Evolutionary conservation across 2,113 vertebrate species (phyloP), one percentile per base, ranked within the genome.

Genomic region (Phyllostomus hastatus): DNA sequence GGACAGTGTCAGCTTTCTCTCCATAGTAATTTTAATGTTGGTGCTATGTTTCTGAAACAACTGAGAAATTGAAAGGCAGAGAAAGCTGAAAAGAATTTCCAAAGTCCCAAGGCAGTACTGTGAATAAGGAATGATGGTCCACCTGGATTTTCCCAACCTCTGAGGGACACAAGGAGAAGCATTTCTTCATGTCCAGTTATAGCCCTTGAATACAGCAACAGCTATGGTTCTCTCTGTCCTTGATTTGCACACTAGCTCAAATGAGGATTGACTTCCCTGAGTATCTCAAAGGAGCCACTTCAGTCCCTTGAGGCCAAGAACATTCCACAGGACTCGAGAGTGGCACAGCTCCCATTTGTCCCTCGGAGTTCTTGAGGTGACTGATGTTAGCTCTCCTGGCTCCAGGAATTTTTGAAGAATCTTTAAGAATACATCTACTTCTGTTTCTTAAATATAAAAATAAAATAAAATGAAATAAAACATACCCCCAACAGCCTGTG

Each of bases 371-470:
- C 17, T 73, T 12, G 9, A 70, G 24, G 7, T 50, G 50, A 91
- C 7, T 22, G 64, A 52, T 33, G 75, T 38, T 59, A 52, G 50
- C 38, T 52, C 26, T 67, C 48, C 70, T 38, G 33, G 46, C 28
- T 73, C 38, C 31, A 41, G 72, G 24, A 43, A 48, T 17, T 85
- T 88, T 6, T 33, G 33, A 46, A 93, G 64, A 67, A 43, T 57
- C 84, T 94, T 92, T 82, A 79, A 92, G 95, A 95, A 92, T 52
- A 90, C 31, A 90, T 52, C 33, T 72, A 69, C 66, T 95, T 93
- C 66, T 79, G 17, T 86, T 57, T 86, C 69, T 96, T 97, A 73
- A 97, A 94, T 97, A 96, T 70, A 97, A 97, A 97, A 97, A 97
- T 92, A 97, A 97, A 97, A 97, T 92, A 95, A 95, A 96, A 73